Evolutionary conservation across 2,888 invertebrate species (phyloP), one percentile per base, ranked within the genome.

Genomic region (Itoplectis maculator): DNA sequence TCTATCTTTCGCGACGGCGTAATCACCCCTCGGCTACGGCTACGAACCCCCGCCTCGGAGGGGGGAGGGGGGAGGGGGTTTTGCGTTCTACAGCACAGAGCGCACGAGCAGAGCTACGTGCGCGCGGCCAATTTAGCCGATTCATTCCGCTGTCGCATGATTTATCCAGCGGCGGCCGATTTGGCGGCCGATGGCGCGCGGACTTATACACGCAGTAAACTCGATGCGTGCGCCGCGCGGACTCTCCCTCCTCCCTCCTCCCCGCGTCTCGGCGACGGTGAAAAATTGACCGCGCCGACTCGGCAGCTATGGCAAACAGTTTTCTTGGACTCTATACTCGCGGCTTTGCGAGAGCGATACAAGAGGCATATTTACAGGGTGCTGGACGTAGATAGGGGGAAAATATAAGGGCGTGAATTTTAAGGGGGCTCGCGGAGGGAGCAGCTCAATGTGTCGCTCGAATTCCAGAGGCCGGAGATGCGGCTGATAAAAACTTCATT

Each of bases 41-140:
- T n/a, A n/a, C 84, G 84, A 82, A 80, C 82, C 70, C 81, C 81
- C n/a, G 40, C 47, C 66, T 37, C 20, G 18, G 29, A 45, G 13
- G 37, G 54, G 72, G 56, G 37, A 65, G 45, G 35, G 66, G 66
- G 59, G 76, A 63, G 77, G 54, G 72, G 66, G 42, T 72, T 72
- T 76, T 59, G 23, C 69, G 68, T 77, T 83, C 76, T 76, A 54
- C 69, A 69, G 77, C 47, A 66, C 40, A 49, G 72, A 66, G 47
- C n/a, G 20, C 66, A n/a, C 35, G 73, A 47, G 63, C 40, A 66
- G n/a, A n/a, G 74, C 45, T 89, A 88, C 89, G 90, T 85, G 89
- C 89, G 90, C 90, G 90, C 90, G 89, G 89, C 90, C 79, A 90
- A 91, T 91, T 91, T 89, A 90, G 90, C 90, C 90, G 90, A 91